Base-by-base conservation (phyloP, 2,797 vertebrate species). In the Cichlasoma orientale region DNA sequence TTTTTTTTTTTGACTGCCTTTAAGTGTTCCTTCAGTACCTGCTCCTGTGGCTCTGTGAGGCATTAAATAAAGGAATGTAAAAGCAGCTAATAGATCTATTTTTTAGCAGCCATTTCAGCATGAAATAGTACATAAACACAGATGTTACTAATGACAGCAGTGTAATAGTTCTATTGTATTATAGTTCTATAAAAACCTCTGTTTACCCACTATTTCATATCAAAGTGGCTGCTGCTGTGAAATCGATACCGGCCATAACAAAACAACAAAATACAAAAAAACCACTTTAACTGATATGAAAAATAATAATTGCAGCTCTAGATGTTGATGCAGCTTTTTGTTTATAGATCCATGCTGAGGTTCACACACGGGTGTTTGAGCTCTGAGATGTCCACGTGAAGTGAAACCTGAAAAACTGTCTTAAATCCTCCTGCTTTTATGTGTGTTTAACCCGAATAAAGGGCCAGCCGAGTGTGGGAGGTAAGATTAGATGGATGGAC, bases 401-500 rank as follows among this genome's bases (percentile, higher is more conserved):
- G 11, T 36, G 13, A 74, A 63, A 54, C 56, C 19, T 69, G 7
- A 5, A 56, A 12, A 29, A 1, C n/a, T 56, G 8, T 53, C 25
- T 50, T 13, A 44, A 66, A 29, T 3, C 41, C 61, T 47, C 5
- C 19, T 66, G 23, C 29, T 66, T 53, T 33, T 58, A 11, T 75
- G 12, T 25, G 44, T 71, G n/a, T 82, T 41, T 81, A 59, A 54
- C 54, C 78, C 79, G 23, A 61, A 5, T 58, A 25, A 61, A 74
- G 71, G 44, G 47, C 50, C 80, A 66, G 79, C 86, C 89, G 87
- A 88, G 56, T 78, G 85, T 82, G 77, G 72, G 82, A 82, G 89
- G 90, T 41, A 19, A 80, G 80, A 82, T 36, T 80, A 75, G 82
- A 83, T 47, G 84, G 90, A 90, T 76, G 84, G 91, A 92, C 90